A percentile compares a stretch with the other conserved stretches of the same genome.
Evolutionary conservation across 2,113 vertebrate genomes (phyloP).

Genomic region (Helogale parvula): DNA sequence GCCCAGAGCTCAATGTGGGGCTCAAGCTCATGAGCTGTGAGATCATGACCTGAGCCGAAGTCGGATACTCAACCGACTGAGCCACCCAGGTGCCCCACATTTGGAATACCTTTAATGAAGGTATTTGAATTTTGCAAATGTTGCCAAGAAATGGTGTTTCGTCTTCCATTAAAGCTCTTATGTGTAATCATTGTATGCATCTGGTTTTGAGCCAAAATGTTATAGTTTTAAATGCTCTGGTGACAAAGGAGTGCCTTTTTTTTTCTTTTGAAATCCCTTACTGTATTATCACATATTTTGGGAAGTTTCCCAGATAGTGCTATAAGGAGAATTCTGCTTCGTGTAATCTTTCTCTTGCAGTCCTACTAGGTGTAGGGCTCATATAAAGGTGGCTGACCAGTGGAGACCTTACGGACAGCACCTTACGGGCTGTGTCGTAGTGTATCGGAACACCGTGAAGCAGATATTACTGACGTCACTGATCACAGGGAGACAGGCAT

Average conservation of each 20-base stretch:
- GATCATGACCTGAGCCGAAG: too few species aligned
- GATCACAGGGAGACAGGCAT: background rate
- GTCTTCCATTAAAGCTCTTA: background rate
- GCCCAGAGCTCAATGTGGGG: too few species aligned
- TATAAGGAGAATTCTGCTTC: background rate
- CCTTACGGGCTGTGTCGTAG: background rate
- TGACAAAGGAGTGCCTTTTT: background rate
- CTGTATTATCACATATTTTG: background rate
- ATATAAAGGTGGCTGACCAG: background rate
- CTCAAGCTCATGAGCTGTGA: too few species aligned
- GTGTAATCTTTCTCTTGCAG: background rate
- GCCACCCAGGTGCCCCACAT: background rate
- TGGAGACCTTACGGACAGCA: background rate
- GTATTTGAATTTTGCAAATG: background rate
- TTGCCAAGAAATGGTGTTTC: slow-evolving; percentile 24
- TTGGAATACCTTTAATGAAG: slow-evolving; percentile 13
- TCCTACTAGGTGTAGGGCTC: background rate
- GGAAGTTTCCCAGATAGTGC: background rate
- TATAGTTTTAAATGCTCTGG: background rate
- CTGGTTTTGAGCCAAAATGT: background rate
- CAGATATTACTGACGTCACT: background rate
- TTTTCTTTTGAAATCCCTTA: background rate
- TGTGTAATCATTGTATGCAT: background rate
- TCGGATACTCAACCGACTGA: too few species aligned
- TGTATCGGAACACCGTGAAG: background rate